phyloP scores from a whole-genome alignment of 2,113 vertebrate genomes.

The Daubentonia madagascariensis region DNA sequence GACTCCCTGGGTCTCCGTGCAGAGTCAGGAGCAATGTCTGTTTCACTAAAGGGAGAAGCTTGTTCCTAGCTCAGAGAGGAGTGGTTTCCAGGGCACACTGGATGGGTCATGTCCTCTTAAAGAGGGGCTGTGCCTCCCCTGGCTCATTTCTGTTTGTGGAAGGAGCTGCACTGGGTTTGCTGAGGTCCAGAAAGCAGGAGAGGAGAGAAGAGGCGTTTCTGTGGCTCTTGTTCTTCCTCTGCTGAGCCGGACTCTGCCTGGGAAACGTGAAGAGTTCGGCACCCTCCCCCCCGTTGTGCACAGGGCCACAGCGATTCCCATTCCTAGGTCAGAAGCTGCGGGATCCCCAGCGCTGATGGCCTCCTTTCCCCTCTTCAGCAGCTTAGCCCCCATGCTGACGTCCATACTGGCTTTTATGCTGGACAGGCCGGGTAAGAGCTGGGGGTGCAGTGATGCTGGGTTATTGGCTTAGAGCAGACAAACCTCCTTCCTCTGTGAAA shows the following conservation, averaged over 20 bases:
- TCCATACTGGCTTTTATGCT: background rate
- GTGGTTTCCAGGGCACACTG: background rate
- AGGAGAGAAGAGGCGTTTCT: background rate
- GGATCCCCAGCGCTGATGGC: background rate
- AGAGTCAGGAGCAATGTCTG: background rate
- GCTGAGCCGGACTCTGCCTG: background rate
- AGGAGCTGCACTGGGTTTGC: background rate
- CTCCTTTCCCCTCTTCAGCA: background rate
- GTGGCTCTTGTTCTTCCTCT: background rate
- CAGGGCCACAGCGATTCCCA: no score
- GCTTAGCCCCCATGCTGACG: accelerated
- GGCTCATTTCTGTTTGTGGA: background rate
- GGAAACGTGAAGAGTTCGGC: background rate
- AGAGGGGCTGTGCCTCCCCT: background rate
- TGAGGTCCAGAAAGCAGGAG: background rate
- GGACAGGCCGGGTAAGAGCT: no score
- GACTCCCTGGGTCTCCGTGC: background rate
- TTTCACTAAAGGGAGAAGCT: background rate
- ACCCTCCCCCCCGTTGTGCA: background rate
- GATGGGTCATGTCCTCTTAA: background rate
- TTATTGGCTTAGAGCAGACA: background rate
- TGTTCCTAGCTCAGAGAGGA: background rate
- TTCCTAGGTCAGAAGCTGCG: background rate
- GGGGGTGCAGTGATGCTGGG: background rate
- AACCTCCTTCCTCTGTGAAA: background rate